Conservation (phyloP, 1,140 invertebrate genomes). For the Aphelenchoides besseyi region DNA sequence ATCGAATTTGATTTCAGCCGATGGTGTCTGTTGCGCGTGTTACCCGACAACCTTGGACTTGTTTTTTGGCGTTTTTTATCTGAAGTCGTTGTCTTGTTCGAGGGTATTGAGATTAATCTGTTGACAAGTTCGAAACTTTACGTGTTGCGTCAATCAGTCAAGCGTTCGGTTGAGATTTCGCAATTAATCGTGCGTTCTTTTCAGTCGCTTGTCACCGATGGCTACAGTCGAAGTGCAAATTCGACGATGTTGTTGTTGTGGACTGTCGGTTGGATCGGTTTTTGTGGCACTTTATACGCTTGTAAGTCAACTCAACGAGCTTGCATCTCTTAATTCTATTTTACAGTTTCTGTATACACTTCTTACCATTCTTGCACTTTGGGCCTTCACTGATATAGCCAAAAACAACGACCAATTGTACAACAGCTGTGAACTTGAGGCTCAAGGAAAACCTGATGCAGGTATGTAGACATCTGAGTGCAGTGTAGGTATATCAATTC, state of each 20-base stretch:
- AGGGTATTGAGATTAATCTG: neutral
- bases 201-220: conserved; percentile 31
- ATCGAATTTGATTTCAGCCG: neutral
- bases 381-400: conserved; percentile 54
- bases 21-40: neutral
- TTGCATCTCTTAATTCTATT: conserved; percentile 25
- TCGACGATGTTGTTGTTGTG: conserved; percentile 58
- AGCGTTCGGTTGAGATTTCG: neutral
- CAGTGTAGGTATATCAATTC: conserved; percentile 17
- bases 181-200: neutral
- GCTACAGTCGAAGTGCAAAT: conserved; percentile 62
- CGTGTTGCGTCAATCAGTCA: neutral
- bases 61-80: conserved; percentile 1
- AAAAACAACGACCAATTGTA: conserved; percentile 56
- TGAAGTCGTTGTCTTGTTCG: neutral
- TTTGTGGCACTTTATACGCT: conserved; percentile 59
- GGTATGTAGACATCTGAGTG: conserved; percentile 37
- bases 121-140: neutral
- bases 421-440: conserved; percentile 54
- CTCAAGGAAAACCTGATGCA: conserved; percentile 54
- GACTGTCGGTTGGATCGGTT: conserved; percentile 51
- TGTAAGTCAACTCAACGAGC: too few species aligned
- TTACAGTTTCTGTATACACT: conserved; percentile 56
- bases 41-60: neutral
- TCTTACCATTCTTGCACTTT: conserved; percentile 50